Percentiles rank a stretch among this genome's conserved stretches.
Evolutionary conservation across 2,797 vertebrate species (phyloP).

Genomic region (Tenualosa thibaudeaui): DNA sequence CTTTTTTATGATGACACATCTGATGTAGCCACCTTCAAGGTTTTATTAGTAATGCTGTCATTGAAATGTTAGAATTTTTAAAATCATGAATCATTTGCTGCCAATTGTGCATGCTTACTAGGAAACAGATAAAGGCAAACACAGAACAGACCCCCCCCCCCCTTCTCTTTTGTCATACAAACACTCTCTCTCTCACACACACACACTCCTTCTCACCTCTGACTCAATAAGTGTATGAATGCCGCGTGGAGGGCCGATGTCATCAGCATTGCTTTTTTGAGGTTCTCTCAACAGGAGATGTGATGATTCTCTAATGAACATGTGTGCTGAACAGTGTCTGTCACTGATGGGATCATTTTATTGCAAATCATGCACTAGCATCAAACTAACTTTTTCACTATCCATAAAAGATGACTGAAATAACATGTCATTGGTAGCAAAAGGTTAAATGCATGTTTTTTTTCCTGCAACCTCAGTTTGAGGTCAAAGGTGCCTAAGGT

Average conservation of each 20-base stretch:
- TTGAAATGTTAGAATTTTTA: not conserved
- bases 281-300: not conserved
- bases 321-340: not conserved
- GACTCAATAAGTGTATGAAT: not conserved
- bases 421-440: not conserved
- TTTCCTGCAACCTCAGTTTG: not conserved
- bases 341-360: not conserved
- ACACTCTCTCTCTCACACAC: not conserved
- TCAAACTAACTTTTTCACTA: not conserved
- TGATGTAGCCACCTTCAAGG: not conserved
- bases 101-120: not conserved
- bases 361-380: not conserved
- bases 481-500: conserved; percentile 11
- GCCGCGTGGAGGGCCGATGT: not conserved
- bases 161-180: not conserved
- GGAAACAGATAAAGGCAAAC: not conserved
- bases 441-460: not conserved
- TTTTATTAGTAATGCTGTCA: not conserved
- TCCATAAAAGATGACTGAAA: not conserved
- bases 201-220: not conserved
- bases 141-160: not conserved
- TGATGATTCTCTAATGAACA: not conserved
- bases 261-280: not conserved
- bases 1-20: not conserved
- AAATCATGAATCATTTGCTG: not conserved